phyloP scores from a whole-genome alignment of 2,888 invertebrate species.

The Drosophila differens region DNA sequence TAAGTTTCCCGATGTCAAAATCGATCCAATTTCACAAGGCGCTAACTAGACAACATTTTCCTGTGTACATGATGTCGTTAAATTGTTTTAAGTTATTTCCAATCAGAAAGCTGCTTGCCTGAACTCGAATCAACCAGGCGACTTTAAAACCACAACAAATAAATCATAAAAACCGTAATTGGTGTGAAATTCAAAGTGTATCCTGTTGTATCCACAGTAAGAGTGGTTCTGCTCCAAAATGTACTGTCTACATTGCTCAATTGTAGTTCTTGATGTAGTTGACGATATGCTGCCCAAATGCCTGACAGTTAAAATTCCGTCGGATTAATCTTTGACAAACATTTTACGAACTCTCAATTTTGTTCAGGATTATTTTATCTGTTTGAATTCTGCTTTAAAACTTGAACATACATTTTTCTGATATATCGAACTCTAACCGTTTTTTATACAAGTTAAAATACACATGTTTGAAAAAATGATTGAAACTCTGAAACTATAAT shows the following conservation, averaged over 20 bases:
- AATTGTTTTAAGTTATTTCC: conserved; percentile 66
- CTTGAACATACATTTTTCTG: not conserved
- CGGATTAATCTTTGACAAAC: not conserved
- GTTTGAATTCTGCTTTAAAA: not conserved
- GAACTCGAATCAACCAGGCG: conserved; percentile 18
- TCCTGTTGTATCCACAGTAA: not conserved
- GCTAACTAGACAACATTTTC: conserved; percentile 44
- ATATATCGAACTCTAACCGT: not conserved
- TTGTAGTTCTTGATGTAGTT: not conserved
- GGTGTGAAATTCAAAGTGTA: conserved; percentile 16
- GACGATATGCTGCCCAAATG: not conserved
- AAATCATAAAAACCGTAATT: conserved; percentile 52
- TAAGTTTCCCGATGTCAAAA: conserved; percentile 91
- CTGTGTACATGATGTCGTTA: conserved; percentile 35
- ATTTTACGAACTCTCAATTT: not conserved
- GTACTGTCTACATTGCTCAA: not conserved
- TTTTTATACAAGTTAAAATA: not conserved
- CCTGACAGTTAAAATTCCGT: not conserved
- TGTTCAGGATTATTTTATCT: not conserved
- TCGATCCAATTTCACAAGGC: conserved; percentile 88
- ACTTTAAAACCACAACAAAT: conserved; percentile 49
- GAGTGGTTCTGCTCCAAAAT: not conserved
- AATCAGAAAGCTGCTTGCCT: conserved; percentile 30
- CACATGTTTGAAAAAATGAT: not conserved
- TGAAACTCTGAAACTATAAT: not conserved